phyloP scores from a whole-genome alignment of 2,888 invertebrate genomes.

The Zaprionus obscuricornis region DNA sequence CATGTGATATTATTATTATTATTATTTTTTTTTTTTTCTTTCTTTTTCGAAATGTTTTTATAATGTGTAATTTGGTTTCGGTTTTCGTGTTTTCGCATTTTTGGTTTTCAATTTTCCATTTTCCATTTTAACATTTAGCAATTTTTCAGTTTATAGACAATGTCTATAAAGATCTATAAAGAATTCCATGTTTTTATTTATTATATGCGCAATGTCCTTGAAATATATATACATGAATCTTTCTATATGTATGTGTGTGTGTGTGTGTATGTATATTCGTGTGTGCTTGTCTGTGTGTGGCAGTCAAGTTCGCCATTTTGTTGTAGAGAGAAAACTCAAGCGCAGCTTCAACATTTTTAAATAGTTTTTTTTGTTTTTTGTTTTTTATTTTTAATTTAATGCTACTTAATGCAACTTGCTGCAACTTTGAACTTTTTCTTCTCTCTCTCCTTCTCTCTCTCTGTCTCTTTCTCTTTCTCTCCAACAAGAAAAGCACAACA shows the following conservation, averaged over 20 bases:
- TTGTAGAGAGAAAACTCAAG: conserved; percentile 25
- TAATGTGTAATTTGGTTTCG: conserved; percentile 37
- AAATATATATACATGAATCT: conserved; percentile 31
- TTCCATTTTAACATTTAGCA: neutral
- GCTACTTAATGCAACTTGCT: neutral
- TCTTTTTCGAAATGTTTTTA: conserved; percentile 21
- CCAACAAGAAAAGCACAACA: neutral
- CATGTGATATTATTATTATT: conserved; percentile 41
- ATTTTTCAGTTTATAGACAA: no score
- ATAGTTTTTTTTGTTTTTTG: neutral
- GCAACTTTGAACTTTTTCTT: conserved; percentile 8
- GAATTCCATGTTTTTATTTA: no score
- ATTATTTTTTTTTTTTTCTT: conserved; percentile 6
- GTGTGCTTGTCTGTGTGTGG: conserved; percentile 17
- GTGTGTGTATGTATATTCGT: conserved; percentile 8
- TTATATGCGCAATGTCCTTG: conserved; percentile 61
- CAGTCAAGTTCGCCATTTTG: conserved; percentile 52
- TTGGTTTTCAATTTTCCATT: neutral
- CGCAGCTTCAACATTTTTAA: conserved; percentile 25
- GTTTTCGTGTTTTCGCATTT: conserved; percentile 13
- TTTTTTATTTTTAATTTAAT: neutral
- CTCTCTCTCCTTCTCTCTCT: neutral
- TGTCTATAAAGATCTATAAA: no score
- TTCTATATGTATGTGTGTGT: conserved; percentile 13
- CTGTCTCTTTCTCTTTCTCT: neutral